Conservation (phyloP, 30 jellyfish, hydroid and myxozoan genomes). For the Cassiopea andromeda region DNA sequence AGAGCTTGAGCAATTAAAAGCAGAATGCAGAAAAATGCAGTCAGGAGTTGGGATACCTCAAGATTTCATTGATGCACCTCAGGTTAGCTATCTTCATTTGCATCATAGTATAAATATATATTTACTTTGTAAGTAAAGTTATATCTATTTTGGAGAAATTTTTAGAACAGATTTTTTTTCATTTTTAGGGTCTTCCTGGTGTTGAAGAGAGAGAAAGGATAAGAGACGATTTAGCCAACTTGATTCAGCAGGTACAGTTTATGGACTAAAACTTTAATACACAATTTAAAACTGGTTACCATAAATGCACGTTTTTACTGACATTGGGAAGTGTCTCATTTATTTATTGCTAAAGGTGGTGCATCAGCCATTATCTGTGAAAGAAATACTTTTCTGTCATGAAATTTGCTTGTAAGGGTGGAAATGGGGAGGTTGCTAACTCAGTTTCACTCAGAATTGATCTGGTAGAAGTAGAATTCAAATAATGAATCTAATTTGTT, state of each 20-base stretch:
- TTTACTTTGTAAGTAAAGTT: background rate
- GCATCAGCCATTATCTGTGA: too few species aligned
- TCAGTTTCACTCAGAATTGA: too few species aligned
- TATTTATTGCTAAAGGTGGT: too few species aligned
- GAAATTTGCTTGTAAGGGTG: too few species aligned
- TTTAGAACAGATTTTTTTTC: background rate
- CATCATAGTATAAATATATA: too few species aligned
- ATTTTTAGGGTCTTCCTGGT: constrained; percentile 30
- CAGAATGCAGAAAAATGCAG: constrained; percentile 7
- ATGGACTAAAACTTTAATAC: background rate
- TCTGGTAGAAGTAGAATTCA: too few species aligned
- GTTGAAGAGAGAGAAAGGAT: constrained; percentile 43
- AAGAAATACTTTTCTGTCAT: too few species aligned
- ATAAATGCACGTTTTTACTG: too few species aligned
- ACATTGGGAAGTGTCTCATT: too few species aligned
- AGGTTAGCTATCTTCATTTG: background rate
- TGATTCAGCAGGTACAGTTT: constrained; percentile 45
- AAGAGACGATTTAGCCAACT: constrained; percentile 18
- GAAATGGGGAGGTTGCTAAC: too few species aligned
- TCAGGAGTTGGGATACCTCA: constrained; percentile 10
- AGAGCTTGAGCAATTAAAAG: constrained; percentile 29
- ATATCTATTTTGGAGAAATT: background rate
- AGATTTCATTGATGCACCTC: constrained; percentile 30
- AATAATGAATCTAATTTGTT: too few species aligned
- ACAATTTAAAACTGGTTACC: background rate